Evolutionary conservation across 2,888 invertebrate species (phyloP), one percentile per base, ranked within the genome.

Genomic region (Pantelozetes paolii): DNA sequence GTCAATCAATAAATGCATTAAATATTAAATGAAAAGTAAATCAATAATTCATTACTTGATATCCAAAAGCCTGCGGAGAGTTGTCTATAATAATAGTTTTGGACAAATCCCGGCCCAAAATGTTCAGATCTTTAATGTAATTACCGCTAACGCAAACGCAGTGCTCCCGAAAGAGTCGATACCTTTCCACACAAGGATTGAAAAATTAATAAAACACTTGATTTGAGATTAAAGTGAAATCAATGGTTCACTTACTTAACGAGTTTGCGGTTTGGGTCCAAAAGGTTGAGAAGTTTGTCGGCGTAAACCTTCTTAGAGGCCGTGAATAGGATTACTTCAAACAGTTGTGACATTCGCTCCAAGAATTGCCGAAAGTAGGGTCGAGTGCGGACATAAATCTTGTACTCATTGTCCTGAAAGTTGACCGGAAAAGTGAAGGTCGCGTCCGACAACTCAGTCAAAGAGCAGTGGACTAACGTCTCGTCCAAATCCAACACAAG

Each of bases 291-390:
- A 78, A 97, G 86, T 78, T 94, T 89, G 82, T 96, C 94, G 0
- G 96, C 96, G 82, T 96, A 97, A 62, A 96, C 93, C 70, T 94
- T 87, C 84, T 96, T 96, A 81, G 93, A 93, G 57, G 96, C 96
- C 0, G 96, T 97, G 85, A 97, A 97, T 74, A 96, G 84, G 72
- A 95, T 94, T 30, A 96, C 94, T 83, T 96, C 95, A 84, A 91
- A 96, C 76, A 90, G 82, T 9, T 90, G 87, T 0, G 94, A 91
- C 50, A 94, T 90, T 75, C 89, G 88, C 79, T 94, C 91, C 79
- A 97, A 86, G 84, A 97, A 97, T 84, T 95, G 94, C 11, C 89
- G 88, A 83, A 95, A 93, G 82, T 87, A 91, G 0, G 96, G 96
- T 70, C 96, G 86, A 0, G 95, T 94, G 79, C 95, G 87, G 1